phyloP scores from a whole-genome alignment of 2,888 invertebrate species.

The Caenorhabditis macrosperma region DNA sequence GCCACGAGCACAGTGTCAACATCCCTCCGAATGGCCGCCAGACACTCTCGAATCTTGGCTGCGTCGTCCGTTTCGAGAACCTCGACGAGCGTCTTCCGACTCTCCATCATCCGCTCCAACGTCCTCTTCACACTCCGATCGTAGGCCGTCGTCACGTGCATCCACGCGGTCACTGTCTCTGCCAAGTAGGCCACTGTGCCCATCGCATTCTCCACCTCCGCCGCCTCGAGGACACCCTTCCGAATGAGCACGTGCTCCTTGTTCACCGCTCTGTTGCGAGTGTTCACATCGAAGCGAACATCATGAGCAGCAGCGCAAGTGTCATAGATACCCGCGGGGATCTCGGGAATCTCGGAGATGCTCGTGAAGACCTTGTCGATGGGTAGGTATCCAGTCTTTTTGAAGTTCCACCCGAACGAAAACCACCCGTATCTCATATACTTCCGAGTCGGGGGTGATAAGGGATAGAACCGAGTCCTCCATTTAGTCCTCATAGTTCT shows the following conservation, averaged over 20 bases:
- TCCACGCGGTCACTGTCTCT: slow-evolving; percentile 41
- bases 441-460: neutral
- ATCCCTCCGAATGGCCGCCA: neutral
- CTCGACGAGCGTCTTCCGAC: neutral
- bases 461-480: slow-evolving; percentile 22
- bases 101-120: slow-evolving; percentile 35
- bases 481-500: slow-evolving; percentile 20
- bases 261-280: slow-evolving; percentile 13
- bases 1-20: slow-evolving; percentile 8
- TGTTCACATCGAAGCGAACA: slow-evolving; percentile 13
- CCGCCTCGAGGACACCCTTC: slow-evolving; percentile 10
- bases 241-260: slow-evolving; percentile 18
- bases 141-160: slow-evolving; percentile 24
- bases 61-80: slow-evolving; percentile 12
- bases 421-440: slow-evolving; percentile 9
- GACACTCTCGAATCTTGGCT: neutral
- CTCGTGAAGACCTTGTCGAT: neutral
- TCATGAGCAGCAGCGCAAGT: slow-evolving; percentile 25
- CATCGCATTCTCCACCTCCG: slow-evolving; percentile 18
- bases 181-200: slow-evolving; percentile 29
- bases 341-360: slow-evolving; percentile 19
- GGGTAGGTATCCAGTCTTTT: neutral
- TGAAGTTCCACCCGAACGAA: neutral
- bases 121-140: slow-evolving; percentile 7
- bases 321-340: neutral